These are phyloP conservation scores for Trachythela sp. DNA, from an alignment of 64 coral and sea anemone genomes.

Conservation along the genomic window DNA sequence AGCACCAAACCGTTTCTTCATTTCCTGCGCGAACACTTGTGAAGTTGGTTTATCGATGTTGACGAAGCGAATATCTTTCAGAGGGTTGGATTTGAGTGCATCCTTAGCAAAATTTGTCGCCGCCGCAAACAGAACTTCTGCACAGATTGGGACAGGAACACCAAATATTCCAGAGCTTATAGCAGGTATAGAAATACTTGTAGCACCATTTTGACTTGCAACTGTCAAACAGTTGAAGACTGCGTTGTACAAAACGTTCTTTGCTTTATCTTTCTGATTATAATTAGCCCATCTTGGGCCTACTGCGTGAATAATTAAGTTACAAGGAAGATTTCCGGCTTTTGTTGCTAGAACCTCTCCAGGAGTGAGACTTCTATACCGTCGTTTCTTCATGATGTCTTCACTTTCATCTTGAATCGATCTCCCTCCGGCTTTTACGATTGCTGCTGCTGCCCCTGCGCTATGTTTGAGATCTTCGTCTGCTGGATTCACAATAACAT, in stretches of 20 bases:
- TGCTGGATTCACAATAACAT: constrained; percentile 57
- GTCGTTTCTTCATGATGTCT: background rate
- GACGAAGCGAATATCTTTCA: constrained; percentile 58
- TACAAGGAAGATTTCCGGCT: constrained; percentile 38
- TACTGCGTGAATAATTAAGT: constrained; percentile 43
- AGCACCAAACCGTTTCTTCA: constrained; percentile 35
- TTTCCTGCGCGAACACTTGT: constrained; percentile 46
- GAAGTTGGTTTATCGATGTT: constrained; percentile 43
- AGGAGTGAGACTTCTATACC: background rate
- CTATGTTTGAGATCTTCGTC: constrained; percentile 14
- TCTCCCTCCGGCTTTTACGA: constrained; percentile 22
- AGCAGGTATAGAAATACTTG: constrained; percentile 43
- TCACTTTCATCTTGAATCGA: constrained; percentile 35
- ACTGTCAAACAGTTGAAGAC: background rate
- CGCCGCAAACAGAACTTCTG: constrained; percentile 41
- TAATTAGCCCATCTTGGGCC: constrained; percentile 1
- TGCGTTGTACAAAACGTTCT: background rate
- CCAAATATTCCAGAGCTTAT: constrained; percentile 61
- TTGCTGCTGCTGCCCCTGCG: constrained; percentile 37
- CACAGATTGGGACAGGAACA: constrained; percentile 55
- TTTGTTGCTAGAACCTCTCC: constrained; percentile 19
- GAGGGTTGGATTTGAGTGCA: background rate
- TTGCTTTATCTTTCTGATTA: constrained; percentile 24
- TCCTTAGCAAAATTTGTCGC: background rate
- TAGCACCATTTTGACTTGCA: background rate